Conservation (phyloP, 2,888 invertebrate genomes). For the Rhopalosiphum nymphaeae region DNA sequence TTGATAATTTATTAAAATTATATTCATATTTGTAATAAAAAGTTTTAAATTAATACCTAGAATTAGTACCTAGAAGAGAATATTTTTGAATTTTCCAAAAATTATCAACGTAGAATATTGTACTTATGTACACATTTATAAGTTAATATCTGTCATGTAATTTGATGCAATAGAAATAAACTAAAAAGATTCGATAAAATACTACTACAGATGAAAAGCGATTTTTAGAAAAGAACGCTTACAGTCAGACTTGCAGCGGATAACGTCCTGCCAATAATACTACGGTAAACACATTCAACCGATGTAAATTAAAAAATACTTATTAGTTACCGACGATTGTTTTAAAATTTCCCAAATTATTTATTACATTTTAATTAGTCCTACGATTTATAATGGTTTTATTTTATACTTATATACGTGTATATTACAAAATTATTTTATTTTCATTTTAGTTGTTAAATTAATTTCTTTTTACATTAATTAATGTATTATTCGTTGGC, state of each 20-base stretch:
- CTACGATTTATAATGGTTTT: not conserved
- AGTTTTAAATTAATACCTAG: not conserved
- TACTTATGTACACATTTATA: not conserved
- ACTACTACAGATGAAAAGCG: not conserved
- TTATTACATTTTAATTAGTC: not conserved
- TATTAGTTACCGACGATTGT: not conserved
- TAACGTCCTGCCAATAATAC: not conserved
- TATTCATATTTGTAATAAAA: not conserved
- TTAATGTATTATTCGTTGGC: not conserved
- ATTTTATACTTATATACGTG: not conserved
- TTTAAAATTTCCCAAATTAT: not conserved
- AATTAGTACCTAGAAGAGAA: not conserved
- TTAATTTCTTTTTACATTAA: not conserved
- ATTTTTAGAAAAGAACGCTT: not conserved
- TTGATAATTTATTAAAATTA: not conserved
- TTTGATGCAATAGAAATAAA: not conserved
- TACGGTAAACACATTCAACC: not conserved
- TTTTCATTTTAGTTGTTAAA: not conserved
- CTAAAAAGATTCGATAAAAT: not conserved
- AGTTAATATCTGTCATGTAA: not conserved
- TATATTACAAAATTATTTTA: not conserved
- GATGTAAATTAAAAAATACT: not conserved
- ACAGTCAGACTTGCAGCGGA: not conserved
- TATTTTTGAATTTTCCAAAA: not conserved
- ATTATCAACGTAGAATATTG: not conserved